Percentiles rank a stretch among this genome's conserved stretches.
These are phyloP conservation scores for Leucopsar rothschildi DNA, from an alignment of 2,113 vertebrate genomes.

Conservation along the genomic window DNA sequence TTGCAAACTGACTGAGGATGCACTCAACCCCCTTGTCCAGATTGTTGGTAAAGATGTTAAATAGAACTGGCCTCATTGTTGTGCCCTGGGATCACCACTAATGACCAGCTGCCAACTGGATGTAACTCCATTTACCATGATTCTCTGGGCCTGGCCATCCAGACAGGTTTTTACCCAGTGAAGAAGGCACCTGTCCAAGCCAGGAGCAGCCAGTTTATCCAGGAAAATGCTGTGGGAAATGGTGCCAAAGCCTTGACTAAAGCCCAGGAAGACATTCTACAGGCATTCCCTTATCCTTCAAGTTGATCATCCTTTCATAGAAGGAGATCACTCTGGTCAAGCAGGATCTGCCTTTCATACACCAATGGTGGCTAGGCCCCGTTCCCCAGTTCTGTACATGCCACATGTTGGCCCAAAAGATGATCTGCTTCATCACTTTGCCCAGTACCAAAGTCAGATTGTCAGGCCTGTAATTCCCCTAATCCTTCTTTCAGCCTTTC, in stretches of 20 bases:
- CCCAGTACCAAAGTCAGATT: background rate
- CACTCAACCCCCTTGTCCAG: background rate
- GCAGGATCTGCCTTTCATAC: background rate
- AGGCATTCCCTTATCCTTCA: background rate
- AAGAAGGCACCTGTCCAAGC: background rate
- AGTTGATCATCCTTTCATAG: background rate
- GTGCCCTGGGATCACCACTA: background rate
- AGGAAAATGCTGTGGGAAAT: background rate
- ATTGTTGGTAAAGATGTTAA: background rate
- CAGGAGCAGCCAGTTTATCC: background rate
- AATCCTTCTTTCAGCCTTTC: background rate
- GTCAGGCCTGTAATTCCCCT: background rate
- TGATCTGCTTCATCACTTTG: background rate
- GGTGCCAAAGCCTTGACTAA: background rate
- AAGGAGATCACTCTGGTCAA: background rate
- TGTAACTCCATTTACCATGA: accelerated
- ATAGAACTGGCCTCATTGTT: background rate
- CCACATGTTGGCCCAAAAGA: background rate
- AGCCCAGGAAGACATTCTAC: background rate
- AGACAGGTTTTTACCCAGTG: background rate
- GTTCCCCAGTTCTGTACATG: background rate
- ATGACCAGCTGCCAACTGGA: background rate
- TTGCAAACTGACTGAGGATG: background rate
- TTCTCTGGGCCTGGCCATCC: background rate
- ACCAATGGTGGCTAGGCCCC: background rate